phyloP scores from a whole-genome alignment of 2,888 invertebrate genomes.

The Acronicta psi region DNA sequence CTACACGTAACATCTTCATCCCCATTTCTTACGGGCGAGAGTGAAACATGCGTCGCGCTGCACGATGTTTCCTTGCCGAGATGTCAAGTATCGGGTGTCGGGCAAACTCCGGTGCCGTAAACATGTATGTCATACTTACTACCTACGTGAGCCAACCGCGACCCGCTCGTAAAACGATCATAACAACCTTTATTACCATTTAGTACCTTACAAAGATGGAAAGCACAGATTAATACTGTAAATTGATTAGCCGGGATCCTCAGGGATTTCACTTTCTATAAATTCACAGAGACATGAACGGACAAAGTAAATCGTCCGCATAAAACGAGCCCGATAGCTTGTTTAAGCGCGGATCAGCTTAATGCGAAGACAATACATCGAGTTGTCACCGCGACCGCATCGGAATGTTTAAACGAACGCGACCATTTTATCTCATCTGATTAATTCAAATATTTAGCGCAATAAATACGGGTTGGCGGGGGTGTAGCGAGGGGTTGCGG shows the following conservation, averaged over 20 bases:
- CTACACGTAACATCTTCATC: slow-evolving; percentile 80
- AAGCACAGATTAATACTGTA: slow-evolving; percentile 54
- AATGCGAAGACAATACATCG: slow-evolving; percentile 86
- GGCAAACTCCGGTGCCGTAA: slow-evolving; percentile 78
- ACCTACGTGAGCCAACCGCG: slow-evolving; percentile 75
- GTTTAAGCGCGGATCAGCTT: slow-evolving; percentile 72
- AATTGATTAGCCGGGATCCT: slow-evolving; percentile 59
- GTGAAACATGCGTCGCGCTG: slow-evolving; percentile 77
- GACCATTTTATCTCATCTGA: slow-evolving; percentile 87
- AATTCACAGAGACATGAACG: slow-evolving; percentile 46
- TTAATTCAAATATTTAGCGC: slow-evolving; percentile 89
- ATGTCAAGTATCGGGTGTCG: slow-evolving; percentile 85
- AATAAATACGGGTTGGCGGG: slow-evolving; percentile 80
- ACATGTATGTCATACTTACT: slow-evolving; percentile 79
- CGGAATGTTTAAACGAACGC: slow-evolving; percentile 86
- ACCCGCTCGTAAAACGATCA: slow-evolving; percentile 78
- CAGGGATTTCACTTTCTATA: slow-evolving; percentile 51
- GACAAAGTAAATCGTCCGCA: slow-evolving; percentile 57
- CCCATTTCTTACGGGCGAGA: slow-evolving; percentile 74
- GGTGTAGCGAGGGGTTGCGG: slow-evolving; percentile 62
- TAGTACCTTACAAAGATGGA: slow-evolving; percentile 60
- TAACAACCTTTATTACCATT: slow-evolving; percentile 68
- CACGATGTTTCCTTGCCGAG: slow-evolving; percentile 75
- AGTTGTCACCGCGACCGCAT: slow-evolving; percentile 86
- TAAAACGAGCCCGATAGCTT: slow-evolving; percentile 76